Evolutionary conservation across 2,888 invertebrate genomes (phyloP).

Genomic region (Druceiella hillmani): DNA sequence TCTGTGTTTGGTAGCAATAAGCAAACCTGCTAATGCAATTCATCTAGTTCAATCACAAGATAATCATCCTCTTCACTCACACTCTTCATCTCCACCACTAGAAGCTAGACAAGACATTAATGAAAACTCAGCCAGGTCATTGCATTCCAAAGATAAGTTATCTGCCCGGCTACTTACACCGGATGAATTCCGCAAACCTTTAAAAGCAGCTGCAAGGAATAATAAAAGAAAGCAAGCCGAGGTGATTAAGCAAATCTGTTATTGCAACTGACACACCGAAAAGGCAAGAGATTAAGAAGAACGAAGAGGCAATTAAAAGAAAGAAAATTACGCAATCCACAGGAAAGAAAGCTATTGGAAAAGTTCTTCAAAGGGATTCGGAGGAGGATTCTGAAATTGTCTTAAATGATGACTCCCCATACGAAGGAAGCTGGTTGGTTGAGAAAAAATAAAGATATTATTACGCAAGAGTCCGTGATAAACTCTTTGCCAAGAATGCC

Average conservation of each 20-base stretch:
- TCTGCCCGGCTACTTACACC: too few relatives aligned
- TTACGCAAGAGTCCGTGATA: slow-evolving; percentile 5
- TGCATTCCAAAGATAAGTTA: too few relatives aligned
- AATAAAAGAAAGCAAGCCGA: slow-evolving; percentile 9
- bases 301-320: too few relatives aligned
- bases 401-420: slow-evolving; percentile 6
- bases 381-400: slow-evolving; percentile 7
- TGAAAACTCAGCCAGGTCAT: slow-evolving; percentile 4
- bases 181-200: neutral
- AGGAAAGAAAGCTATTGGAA: slow-evolving; percentile 5
- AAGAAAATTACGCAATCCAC: too few relatives aligned
- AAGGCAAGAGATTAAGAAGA: slow-evolving; percentile 5
- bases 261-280: slow-evolving; percentile 10
- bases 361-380: slow-evolving; percentile 8
- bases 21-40: too few relatives aligned
- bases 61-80: slow-evolving; percentile 5
- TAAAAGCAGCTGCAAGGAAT: slow-evolving; percentile 7
- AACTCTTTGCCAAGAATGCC: too few relatives aligned
- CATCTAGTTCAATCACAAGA: slow-evolving; percentile 6
- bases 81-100: slow-evolving; percentile 4
- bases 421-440: slow-evolving; percentile 6
- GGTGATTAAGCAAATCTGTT: slow-evolving; percentile 9
- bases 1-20: too few relatives aligned
- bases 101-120: slow-evolving; percentile 5
- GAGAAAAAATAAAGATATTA: slow-evolving; percentile 6